These are phyloP conservation scores for Mimachlamys varia DNA, from an alignment of 2,888 invertebrate genomes.

Conservation along the genomic window DNA sequence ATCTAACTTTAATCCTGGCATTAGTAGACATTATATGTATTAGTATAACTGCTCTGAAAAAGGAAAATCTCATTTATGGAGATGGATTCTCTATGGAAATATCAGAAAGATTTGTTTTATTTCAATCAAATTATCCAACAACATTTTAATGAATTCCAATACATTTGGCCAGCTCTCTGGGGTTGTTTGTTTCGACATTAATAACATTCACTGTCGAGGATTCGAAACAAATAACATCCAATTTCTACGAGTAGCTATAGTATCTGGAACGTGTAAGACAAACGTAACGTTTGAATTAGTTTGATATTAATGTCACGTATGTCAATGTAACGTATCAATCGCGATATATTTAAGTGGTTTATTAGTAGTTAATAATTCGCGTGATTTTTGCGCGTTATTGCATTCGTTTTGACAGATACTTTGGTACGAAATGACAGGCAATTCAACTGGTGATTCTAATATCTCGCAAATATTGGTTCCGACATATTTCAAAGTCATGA, in stretches of 20 bases:
- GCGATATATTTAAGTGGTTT: too few relatives aligned
- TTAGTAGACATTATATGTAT: slow-evolving; percentile 20
- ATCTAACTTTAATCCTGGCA: neutral
- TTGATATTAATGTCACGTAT: too few relatives aligned
- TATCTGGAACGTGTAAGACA: neutral
- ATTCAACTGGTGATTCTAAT: too few relatives aligned
- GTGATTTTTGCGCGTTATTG: too few relatives aligned
- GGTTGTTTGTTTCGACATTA: slow-evolving; percentile 31
- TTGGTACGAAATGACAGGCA: too few relatives aligned
- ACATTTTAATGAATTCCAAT: slow-evolving; percentile 36
- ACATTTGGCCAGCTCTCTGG: slow-evolving; percentile 28
- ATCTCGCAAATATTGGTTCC: too few relatives aligned
- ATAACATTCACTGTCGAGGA: neutral
- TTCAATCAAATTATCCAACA: slow-evolving; percentile 36
- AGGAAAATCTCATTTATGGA: slow-evolving; percentile 16
- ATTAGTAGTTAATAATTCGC: too few relatives aligned
- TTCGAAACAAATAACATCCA: neutral
- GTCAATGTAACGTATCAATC: too few relatives aligned
- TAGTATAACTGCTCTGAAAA: slow-evolving; percentile 16
- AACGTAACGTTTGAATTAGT: too few relatives aligned
- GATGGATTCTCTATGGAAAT: slow-evolving; percentile 36
- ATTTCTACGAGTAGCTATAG: neutral
- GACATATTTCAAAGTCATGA: too few relatives aligned
- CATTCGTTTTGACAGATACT: too few relatives aligned
- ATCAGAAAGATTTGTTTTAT: slow-evolving; percentile 33